Base-by-base conservation (phyloP, 1,140 invertebrate genomes). In the Platyura marginata region DNA sequence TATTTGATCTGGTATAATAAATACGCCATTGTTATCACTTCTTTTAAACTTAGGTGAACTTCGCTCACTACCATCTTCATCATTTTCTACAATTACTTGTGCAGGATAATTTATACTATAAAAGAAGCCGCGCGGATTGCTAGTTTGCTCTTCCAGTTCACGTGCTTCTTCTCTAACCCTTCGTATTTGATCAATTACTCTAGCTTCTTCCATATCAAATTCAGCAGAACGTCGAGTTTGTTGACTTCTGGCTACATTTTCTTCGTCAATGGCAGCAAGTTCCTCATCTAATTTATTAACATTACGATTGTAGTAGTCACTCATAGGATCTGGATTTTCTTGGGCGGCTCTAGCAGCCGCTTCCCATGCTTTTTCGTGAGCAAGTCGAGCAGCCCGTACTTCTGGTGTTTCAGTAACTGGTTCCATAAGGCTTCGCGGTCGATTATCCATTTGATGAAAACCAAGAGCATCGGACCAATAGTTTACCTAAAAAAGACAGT, bases 391-490 rank as follows among this genome's bases (percentile, higher is more conserved):
- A 15, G 58, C 59, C 46, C 63, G 57, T 2, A 72, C 68, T 39
- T 66, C 69, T 11, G 61, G 62, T 0, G 62, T 61, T 47, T 71
- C 70, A 40, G 69, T 57, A 18, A 63, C 59, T 3, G 63, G 67
- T 49, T 67, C 53, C 23, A 69, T 59, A 32, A 59, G 56, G 19
- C 65, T 62, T 48, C 70, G 66, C 3, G 68, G 67, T 4, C 71
- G 52, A 51, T 72, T 72, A 49, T 72, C 70, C 23, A 66, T 61
- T 47, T 72, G 70, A 57, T 72, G 70, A 60, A 72, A 72, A 23
- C 70, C 70, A 46, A 64, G 58, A 48, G 62, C 63, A 53, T 71
- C 65, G 40, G 70, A 66, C 66, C 66, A 71, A 53, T 72, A 72
- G 43, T 67, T 59, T 0, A 71, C 69, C 25, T 41, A n/a, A 29